Conservation (phyloP, 2,888 invertebrate species). For the Diploptera punctata region DNA sequence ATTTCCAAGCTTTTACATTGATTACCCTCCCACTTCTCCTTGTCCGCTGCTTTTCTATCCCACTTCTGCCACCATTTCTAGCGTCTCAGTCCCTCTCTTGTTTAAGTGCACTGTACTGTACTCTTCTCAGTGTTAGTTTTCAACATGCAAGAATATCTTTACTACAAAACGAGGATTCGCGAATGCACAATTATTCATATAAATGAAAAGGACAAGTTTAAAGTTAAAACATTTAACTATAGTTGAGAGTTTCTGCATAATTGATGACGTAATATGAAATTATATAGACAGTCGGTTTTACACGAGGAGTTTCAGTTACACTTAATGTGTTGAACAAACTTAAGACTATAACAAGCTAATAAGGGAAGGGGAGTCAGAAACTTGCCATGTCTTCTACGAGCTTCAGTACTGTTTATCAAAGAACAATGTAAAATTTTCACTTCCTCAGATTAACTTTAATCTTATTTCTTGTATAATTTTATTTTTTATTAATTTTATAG, state of each 20-base stretch:
- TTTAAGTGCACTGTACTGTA: background rate
- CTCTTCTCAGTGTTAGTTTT: no score
- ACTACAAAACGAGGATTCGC: background rate
- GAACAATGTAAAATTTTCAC: no score
- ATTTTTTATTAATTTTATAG: no score
- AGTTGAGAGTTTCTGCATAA: conserved; percentile 2
- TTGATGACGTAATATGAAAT: conserved; percentile 13
- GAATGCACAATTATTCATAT: conserved; percentile 1
- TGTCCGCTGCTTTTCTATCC: background rate
- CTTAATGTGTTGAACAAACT: no score
- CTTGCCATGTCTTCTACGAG: no score
- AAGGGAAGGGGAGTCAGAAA: no score
- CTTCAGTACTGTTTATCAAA: no score
- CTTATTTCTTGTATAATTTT: no score
- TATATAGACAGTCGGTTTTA: background rate
- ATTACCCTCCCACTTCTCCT: conserved; percentile 9
- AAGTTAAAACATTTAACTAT: conserved; percentile 5
- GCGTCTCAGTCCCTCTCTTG: background rate
- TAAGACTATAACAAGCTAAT: no score
- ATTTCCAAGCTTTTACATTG: conserved; percentile 31
- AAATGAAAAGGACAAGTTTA: background rate
- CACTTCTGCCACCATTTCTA: background rate
- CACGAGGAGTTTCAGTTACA: background rate
- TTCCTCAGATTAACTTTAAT: no score
- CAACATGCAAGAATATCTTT: background rate